phyloP scores from a whole-genome alignment of 2,888 invertebrate genomes.

The Drepanosiphum platanoidis region DNA sequence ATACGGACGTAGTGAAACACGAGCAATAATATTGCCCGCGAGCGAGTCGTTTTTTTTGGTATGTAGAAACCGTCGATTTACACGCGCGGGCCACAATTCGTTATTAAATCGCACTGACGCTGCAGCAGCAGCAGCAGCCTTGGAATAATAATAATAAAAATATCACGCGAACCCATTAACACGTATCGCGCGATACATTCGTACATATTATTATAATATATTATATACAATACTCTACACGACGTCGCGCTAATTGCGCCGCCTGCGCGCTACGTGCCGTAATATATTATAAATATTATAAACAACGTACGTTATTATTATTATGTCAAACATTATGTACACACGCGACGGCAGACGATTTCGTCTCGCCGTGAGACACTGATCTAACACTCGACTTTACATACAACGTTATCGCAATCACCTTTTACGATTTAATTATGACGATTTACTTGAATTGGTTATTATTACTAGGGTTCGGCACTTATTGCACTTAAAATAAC shows the following conservation, averaged over 20 bases:
- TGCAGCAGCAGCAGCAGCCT: background rate
- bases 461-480: no score
- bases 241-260: constrained; percentile 10
- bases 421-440: no score
- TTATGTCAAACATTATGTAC: no score
- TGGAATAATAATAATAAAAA: background rate
- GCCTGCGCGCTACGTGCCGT: background rate
- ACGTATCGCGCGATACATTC: background rate
- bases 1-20: background rate
- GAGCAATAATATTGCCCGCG: constrained; percentile 17
- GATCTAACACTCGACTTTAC: no score
- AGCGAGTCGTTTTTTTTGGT: constrained; percentile 31
- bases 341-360: no score
- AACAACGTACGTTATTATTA: background rate
- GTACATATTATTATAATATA: background rate
- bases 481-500: no score
- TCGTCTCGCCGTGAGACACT: no score
- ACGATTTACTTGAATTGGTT: no score
- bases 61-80: background rate
- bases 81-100: background rate
- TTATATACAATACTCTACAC: background rate
- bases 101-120: background rate
- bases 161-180: constrained; percentile 35
- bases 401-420: no score
- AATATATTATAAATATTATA: background rate